These are phyloP conservation scores for Tragelaphus scriptus DNA, from an alignment of 2,113 vertebrate species.

Conservation along the genomic window DNA sequence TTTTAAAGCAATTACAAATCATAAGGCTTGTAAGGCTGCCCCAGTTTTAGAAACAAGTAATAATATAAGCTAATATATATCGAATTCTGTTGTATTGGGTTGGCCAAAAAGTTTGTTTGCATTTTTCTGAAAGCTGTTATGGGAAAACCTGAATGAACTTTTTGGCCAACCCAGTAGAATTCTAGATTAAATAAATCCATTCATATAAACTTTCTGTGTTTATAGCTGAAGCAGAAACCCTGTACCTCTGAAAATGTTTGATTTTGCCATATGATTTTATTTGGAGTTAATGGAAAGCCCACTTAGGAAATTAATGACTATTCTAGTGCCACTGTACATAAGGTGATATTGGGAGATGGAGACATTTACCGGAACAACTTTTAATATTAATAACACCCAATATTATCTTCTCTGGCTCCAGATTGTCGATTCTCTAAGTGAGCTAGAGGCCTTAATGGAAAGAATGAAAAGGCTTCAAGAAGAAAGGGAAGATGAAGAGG, in stretches of 20 bases:
- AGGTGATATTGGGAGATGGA: background rate
- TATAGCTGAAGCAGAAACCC: background rate
- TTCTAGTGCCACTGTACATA: background rate
- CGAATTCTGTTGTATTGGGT: background rate
- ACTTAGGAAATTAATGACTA: background rate
- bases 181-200: background rate
- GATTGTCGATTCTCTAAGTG: slow-evolving; percentile 85
- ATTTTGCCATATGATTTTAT: background rate
- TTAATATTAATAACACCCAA: background rate
- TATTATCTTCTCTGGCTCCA: slow-evolving; percentile 43
- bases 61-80: background rate
- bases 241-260: background rate
- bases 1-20: background rate
- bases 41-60: background rate
- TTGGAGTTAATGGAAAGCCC: background rate
- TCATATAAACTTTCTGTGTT: background rate
- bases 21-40: background rate
- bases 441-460: slow-evolving; percentile 88
- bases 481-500: slow-evolving; percentile 83
- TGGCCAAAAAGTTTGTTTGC: background rate
- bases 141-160: background rate
- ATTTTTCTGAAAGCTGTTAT: background rate
- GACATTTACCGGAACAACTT: background rate
- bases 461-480: slow-evolving; percentile 88
- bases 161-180: background rate